Evolutionary conservation across 2,888 invertebrate species (phyloP), one percentile per base, ranked within the genome.

Genomic region (Heliconius sara): DNA sequence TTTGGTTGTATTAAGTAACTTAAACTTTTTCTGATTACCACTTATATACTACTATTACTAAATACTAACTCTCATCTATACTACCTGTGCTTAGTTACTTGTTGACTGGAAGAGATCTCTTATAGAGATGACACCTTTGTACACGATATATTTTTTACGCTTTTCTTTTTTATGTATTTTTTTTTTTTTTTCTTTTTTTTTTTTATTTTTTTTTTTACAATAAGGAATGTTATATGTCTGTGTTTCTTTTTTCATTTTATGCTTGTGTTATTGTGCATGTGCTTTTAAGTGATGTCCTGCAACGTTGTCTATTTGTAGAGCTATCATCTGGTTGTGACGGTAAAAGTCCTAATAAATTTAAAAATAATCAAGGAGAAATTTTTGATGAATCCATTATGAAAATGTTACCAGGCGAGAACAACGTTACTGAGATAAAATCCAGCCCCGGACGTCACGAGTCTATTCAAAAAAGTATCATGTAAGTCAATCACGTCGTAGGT

Each of bases 401-500:
- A 89, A 94, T 94, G 91, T 89, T 94, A 79, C 88, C 92, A 89
- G 90, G 87, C 86, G 89, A 91, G n/a, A 91, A 91, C 13, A 86
- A 84, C 63, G 87, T 86, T 3, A 83, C 87, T 4, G 92, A 92
- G 83, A 83, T 74, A 88, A 89, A 84, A 68, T 76, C 12, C 87
- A 86, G 76, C 77, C 78, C 79, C 83, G 84, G 67, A 85, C 85
- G 87, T 57, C 90, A 90, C 76, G 92, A 93, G 81, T 93, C 94
- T 0, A 86, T 94, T 67, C 92, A 91, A 83, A 95, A 94, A 83
- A 94, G 88, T 84, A 89, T 95, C 60, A 89, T 93, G 95, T 94
- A 83, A 93, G 95, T 91, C 84, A 81, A 43, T 74, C 13, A 67
- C 25, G 25, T 60, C 27, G 16, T 13, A 12, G 27, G 6, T 25